Evolutionary conservation across 2,888 invertebrate species (phyloP).

Genomic region (Molanna angustata): DNA sequence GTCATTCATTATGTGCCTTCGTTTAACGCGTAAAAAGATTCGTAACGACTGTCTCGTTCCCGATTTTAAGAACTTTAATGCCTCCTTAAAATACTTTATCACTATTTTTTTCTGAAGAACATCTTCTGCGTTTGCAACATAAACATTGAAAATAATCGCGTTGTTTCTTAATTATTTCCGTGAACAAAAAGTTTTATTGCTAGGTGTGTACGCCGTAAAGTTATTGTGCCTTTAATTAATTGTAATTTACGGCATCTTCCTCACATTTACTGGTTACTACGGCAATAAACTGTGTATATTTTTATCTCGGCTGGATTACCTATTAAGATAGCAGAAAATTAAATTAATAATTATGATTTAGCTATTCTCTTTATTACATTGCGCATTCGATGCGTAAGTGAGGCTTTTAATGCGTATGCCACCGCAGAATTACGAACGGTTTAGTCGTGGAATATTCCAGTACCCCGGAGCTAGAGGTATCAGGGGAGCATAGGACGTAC

Average conservation of each 20-base stretch:
- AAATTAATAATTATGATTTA: constrained; percentile 31
- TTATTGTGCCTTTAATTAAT: constrained; percentile 16
- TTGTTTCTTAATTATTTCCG: constrained; percentile 19
- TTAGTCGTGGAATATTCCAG: neutral
- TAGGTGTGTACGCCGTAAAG: constrained; percentile 10
- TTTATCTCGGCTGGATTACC: too few species aligned
- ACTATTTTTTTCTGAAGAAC: constrained; percentile 5
- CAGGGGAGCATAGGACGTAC: constrained; percentile 25
- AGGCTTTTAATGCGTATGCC: constrained; percentile 23
- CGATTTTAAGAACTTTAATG: too few species aligned
- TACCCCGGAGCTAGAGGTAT: constrained; percentile 18
- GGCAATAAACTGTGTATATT: neutral
- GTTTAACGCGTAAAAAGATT: too few species aligned
- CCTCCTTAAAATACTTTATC: constrained; percentile 14
- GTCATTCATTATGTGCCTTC: too few species aligned
- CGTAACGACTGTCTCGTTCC: too few species aligned
- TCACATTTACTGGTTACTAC: constrained; percentile 4
- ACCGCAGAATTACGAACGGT: constrained; percentile 14
- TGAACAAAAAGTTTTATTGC: constrained; percentile 16
- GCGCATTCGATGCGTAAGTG: constrained; percentile 15
- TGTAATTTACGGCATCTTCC: too few species aligned
- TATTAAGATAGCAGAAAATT: constrained; percentile 10
- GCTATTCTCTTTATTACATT: constrained; percentile 17
- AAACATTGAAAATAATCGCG: constrained; percentile 17
- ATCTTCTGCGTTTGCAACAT: constrained; percentile 8